Base-by-base conservation (phyloP, 2,113 vertebrate species). In the Prunella fulvescens region DNA sequence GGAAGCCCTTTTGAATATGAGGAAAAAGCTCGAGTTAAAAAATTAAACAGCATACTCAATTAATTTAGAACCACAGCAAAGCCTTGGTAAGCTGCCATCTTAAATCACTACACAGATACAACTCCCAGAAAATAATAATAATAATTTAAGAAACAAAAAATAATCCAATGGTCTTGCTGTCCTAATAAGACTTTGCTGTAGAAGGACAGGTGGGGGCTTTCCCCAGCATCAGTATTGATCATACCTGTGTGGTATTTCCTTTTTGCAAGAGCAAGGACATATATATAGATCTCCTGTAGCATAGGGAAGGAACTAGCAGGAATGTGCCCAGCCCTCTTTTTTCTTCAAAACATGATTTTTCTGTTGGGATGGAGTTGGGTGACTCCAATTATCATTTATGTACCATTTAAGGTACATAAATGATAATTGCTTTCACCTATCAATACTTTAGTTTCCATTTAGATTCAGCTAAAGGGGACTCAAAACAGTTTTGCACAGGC, bases 11-110 rank as follows among this genome's bases (percentile, higher is more conserved):
- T 62, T 77, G 51, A 88, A 80, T 94, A 69, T 17, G 29, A 95
- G 64, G 53, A 14, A 77, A 90, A 94, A 77, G 50, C 76, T 28
- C 0, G 4, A 92, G 51, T 83, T 96, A 73, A 90, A 95, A 94
- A 88, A 83, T 83, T 92, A 94, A 94, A 88, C 86, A 81, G 60
- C 51, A 54, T 78, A 82, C 54, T 66, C 29, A 88, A 84, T 94
- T 88, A 96, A 96, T 94, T 70, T 74, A 96, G 88, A 94, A 90
- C 76, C 82, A 74, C 80, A 90, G 86, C 64, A 90, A 93, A 91
- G 86, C 47, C 76, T 81, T 96, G 85, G 88, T 82, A 79, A 92
- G 54, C 79, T 92, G 94, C 87, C 81, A 85, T 69, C 74, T 57
- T 76, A 69, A 91, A 87, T 85, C 87, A 90, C 44, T 81, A 79